Base-by-base conservation (phyloP, 2,113 vertebrate genomes). In the Ardeotis arabs region DNA sequence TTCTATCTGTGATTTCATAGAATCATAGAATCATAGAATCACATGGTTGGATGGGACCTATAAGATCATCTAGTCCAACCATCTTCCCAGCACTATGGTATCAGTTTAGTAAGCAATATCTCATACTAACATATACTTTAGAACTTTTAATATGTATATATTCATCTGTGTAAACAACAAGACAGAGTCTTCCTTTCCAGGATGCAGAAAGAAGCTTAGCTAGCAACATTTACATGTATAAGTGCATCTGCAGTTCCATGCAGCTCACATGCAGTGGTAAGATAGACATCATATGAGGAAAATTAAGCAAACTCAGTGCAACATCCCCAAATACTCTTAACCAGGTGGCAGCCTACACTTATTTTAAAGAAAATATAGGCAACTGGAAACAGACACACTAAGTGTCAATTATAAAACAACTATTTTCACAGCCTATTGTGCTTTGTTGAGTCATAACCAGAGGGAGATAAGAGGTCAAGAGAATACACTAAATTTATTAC, bases 141-240 rank as follows among this genome's bases (percentile, higher is more conserved):
- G 21, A 78, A 62, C 39, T 77, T 78, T 20, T 45, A 70, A 74
- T 29, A 67, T 5, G 31, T 7, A 50, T 1, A 63, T 29, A 64
- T 67, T 59, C 52, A 89, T 62, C 53, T 79, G 1, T 21, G 44
- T 58, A 83, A 96, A 85, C 23, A 84, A 70, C 0, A 1, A 76
- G 29, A 50, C 14, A 33, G 31, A 68, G 41, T 28, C 4, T 33
- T 89, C 41, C 21, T 60, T 86, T 59, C 52, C 66, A 67, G 83
- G 39, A 69, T 23, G 18, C 31, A 59, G 56, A 50, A 70, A 79
- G 50, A 24, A 74, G 63, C 27, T 59, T 12, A 74, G n/a, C 33
- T 68, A 75, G 28, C 37, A 75, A 67, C 0, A 1, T 25, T 68
- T 31, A 70, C 13, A 18, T 0, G 12, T 19, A 2, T 6, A n/a